Evolutionary conservation across 2,797 vertebrate genomes (phyloP), one percentile per base, ranked within the genome.

Genomic region (Acanthopagrus latus): DNA sequence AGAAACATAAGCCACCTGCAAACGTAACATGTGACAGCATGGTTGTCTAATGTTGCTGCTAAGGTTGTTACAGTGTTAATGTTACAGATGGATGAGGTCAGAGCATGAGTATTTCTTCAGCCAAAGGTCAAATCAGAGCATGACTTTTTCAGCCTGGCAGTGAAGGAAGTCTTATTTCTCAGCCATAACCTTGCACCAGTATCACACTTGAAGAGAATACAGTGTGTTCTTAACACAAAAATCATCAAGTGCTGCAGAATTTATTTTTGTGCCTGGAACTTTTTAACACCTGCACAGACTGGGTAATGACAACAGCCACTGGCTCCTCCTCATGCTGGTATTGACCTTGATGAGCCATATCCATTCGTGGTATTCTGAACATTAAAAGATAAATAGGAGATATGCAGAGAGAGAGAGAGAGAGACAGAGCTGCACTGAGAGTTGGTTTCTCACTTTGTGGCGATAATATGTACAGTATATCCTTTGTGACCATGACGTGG

Each of bases 231-330:
- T 51, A 58, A 66, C 56, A 66, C 50, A 59, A 54, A 50, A 51
- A 62, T 14, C 23, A 66, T 27, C 43, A 57, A 64, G 20, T 62
- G 54, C 76, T 68, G 69, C 57, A 77, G 74, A 77, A 71, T 67
- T 82, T 72, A 81, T 58, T 71, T 74, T 74, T 84, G 91, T 92
- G 89, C 87, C 88, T 91, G 85, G 65, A 75, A 62, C n/a, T 60
- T 86, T 73, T 44, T 51, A 51, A 23, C 50, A 76, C 54, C 76
- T 68, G 2, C 67, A 70, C 38, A 76, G 14, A 71, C 56, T 68
- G 73, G 38, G n/a, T 74, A 69, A 43, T 67, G 60, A 48, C 25
- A 68, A 64, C 74, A 71, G 46, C 52, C 25, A 9, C 51, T 71
- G 63, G 71, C 54, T 71, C 86, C 71, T 77, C 64, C 63, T 16